phyloP scores from a whole-genome alignment of 2,888 invertebrate species.

The Dasysyrphus tricinctus region DNA sequence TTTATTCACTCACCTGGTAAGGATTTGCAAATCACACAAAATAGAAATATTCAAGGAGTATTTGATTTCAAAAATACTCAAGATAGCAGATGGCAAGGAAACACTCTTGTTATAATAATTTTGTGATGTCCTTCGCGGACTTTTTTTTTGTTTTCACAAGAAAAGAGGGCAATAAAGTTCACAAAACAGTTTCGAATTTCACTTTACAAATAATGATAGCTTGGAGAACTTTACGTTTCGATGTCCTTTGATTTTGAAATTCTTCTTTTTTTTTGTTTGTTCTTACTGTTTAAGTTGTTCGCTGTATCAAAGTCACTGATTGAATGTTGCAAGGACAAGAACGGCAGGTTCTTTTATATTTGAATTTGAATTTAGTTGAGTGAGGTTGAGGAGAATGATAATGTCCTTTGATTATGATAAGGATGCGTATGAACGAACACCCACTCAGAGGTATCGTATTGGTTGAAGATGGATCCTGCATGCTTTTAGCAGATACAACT shows the following conservation, averaged over 20 bases:
- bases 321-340: conserved; percentile 61
- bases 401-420: conserved; percentile 45
- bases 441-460: conserved; percentile 66
- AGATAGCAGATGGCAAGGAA: background rate
- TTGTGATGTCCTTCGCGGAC: background rate
- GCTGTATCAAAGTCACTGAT: conserved; percentile 47
- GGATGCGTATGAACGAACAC: conserved; percentile 57
- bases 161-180: background rate
- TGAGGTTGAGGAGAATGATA: conserved; percentile 5
- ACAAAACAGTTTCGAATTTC: conserved; percentile 3
- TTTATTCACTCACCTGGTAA: conserved; percentile 16
- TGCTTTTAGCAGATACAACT: conserved; percentile 7
- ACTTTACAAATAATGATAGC: background rate
- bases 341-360: conserved; percentile 66
- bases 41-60: background rate
- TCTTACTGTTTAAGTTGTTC: conserved; percentile 20
- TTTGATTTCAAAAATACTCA: background rate
- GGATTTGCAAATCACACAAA: background rate
- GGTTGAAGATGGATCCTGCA: conserved; percentile 42
- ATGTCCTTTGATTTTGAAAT: conserved; percentile 37
- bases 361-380: conserved; percentile 39
- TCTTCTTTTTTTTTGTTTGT: background rate
- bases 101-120: background rate
- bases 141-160: background rate
- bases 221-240: conserved; percentile 14